These are phyloP conservation scores for Sialia sialis DNA, from an alignment of 2,113 vertebrate species.

Conservation along the genomic window DNA sequence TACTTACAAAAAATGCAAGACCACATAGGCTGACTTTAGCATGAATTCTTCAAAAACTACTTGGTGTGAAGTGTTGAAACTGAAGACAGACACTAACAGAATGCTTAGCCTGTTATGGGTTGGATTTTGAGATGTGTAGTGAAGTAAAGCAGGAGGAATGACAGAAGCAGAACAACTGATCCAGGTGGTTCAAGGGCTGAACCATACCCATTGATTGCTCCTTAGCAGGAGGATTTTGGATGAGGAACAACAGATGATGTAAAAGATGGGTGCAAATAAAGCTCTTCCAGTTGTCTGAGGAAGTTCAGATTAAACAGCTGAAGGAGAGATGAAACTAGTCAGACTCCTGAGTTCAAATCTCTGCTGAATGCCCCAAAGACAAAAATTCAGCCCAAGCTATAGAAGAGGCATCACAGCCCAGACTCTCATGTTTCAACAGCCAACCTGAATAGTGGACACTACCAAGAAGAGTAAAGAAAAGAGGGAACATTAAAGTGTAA, in stretches of 20 bases:
- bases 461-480: background rate
- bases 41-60: background rate
- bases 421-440: background rate
- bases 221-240: background rate
- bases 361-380: background rate
- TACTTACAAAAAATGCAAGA: background rate
- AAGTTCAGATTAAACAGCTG: background rate
- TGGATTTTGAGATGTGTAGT: background rate
- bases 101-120: background rate
- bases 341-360: background rate
- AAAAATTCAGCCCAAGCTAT: background rate
- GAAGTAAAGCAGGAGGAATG: background rate
- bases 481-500: rapidly evolving
- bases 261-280: background rate
- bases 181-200: background rate
- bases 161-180: background rate
- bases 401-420: background rate
- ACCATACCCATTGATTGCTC: rapidly evolving
- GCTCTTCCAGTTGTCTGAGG: background rate
- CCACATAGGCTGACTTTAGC: background rate
- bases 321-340: background rate
- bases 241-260: background rate
- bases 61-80: background rate
- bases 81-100: background rate
- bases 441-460: background rate